Evolutionary conservation across 2,113 vertebrate species (phyloP).

Genomic region (Probosciger aterrimus): DNA sequence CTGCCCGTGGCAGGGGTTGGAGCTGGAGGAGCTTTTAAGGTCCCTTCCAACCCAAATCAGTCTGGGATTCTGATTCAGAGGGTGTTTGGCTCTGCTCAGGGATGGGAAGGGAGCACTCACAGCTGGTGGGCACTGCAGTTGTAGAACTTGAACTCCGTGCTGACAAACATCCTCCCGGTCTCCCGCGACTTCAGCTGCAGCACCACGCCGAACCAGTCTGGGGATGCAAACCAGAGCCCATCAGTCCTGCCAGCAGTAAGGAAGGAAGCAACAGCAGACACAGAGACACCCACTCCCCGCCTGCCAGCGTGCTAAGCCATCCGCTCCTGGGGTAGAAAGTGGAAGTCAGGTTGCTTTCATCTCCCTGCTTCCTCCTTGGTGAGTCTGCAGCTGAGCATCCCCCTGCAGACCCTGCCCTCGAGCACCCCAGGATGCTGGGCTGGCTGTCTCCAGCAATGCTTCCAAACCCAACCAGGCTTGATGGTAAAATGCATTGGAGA

Average conservation of each 20-base stretch:
- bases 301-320: not conserved
- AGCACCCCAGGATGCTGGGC: not conserved
- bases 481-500: not conserved
- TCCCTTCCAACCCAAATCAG: not conserved
- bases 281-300: rapidly evolving
- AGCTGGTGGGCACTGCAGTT: slow-evolving; percentile 98
- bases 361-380: not conserved
- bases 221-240: not conserved
- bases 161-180: slow-evolving; percentile 92
- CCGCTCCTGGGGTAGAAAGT: not conserved
- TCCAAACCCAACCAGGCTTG: not conserved
- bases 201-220: slow-evolving; percentile 95
- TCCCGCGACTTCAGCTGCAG: slow-evolving; percentile 92
- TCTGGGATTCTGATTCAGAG: rapidly evolving
- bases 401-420: not conserved
- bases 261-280: not conserved
- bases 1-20: not conserved
- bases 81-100: rapidly evolving
- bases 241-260: not conserved
- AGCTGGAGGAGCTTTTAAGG: not conserved
- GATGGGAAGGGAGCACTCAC: slow-evolving; percentile 75
- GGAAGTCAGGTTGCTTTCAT: too few relatives aligned
- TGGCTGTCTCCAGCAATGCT: not conserved
- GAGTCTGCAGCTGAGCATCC: not conserved
- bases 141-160: slow-evolving; percentile 98